Conservation (phyloP, 2,888 invertebrate genomes). For the Hyppa rectilinea region DNA sequence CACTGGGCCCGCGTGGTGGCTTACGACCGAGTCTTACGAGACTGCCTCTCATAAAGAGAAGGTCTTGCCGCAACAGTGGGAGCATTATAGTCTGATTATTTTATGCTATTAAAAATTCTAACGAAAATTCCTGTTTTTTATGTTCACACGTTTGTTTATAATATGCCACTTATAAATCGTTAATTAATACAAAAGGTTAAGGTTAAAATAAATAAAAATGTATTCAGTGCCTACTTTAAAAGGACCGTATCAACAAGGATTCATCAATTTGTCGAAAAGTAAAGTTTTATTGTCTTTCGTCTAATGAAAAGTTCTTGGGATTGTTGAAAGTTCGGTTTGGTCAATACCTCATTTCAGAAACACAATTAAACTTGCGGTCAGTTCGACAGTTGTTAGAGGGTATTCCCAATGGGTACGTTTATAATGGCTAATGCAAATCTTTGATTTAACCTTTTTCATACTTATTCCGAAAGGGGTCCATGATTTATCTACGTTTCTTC, state of each 20-base stretch:
- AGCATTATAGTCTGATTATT: neutral
- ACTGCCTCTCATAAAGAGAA: neutral
- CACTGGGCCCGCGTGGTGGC: neutral
- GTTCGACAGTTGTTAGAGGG: constrained; percentile 60
- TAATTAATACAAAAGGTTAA: neutral
- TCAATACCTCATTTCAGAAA: constrained; percentile 68
- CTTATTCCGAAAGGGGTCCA: neutral
- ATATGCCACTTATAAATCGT: neutral
- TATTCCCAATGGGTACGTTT: constrained; percentile 21
- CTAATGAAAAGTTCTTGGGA: constrained; percentile 58
- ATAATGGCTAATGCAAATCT: constrained; percentile 6
- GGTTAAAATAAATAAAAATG: constrained; percentile 7
- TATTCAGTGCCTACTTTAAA: constrained; percentile 1
- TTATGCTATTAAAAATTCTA: neutral
- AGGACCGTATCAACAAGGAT: constrained; percentile 37
- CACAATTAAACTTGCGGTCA: constrained; percentile 75
- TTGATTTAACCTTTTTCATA: constrained; percentile 12
- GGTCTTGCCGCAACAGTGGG: neutral
- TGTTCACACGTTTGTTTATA: neutral
- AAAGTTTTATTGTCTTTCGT: constrained; percentile 64
- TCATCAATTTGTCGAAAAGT: constrained; percentile 59
- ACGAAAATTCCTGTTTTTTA: neutral
- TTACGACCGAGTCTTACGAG: too few species aligned
- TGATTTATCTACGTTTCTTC: neutral
- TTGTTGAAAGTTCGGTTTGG: constrained; percentile 63